These are phyloP conservation scores for Ficedula albicollis DNA, from an alignment of 2,797 vertebrate species.

Conservation along the genomic window DNA sequence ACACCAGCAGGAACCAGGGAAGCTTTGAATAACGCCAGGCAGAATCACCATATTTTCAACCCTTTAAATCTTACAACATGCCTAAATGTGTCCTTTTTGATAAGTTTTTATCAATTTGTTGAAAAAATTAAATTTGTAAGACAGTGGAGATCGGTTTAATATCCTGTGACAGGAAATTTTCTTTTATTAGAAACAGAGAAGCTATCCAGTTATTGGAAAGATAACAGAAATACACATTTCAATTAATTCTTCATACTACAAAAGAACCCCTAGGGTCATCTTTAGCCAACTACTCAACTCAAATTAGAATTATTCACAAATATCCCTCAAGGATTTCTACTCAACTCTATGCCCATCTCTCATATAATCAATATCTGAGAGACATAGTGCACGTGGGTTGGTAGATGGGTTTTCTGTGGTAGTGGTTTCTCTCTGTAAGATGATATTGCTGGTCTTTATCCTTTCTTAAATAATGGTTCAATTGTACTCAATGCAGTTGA, in stretches of 20 bases:
- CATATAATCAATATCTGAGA: neutral
- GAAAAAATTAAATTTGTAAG: slow-evolving; percentile 15
- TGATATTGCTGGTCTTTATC: neutral
- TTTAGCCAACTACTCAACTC: neutral
- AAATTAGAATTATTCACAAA: slow-evolving; percentile 21
- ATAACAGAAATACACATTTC: slow-evolving; percentile 55
- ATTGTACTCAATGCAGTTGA: neutral
- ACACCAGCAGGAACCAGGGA: neutral
- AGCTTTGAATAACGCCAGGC: neutral
- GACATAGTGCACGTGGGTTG: neutral
- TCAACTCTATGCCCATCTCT: neutral
- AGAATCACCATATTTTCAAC: neutral
- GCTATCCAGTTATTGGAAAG: slow-evolving; percentile 28
- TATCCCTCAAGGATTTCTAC: neutral
- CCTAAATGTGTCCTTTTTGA: neutral
- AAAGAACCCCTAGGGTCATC: slow-evolving; percentile 8
- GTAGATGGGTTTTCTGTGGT: neutral
- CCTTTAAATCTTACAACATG: neutral
- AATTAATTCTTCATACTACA: slow-evolving; percentile 52
- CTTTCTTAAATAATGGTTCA: neutral
- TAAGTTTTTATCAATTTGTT: neutral
- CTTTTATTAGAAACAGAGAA: slow-evolving; percentile 30
- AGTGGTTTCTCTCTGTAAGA: neutral
- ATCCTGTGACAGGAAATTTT: slow-evolving; percentile 26
- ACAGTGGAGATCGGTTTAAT: slow-evolving; percentile 27